Percentiles rank a stretch among this genome's conserved stretches.
Conservation (phyloP, 2,113 vertebrate genomes). For the Podocnemis expansa region DNA sequence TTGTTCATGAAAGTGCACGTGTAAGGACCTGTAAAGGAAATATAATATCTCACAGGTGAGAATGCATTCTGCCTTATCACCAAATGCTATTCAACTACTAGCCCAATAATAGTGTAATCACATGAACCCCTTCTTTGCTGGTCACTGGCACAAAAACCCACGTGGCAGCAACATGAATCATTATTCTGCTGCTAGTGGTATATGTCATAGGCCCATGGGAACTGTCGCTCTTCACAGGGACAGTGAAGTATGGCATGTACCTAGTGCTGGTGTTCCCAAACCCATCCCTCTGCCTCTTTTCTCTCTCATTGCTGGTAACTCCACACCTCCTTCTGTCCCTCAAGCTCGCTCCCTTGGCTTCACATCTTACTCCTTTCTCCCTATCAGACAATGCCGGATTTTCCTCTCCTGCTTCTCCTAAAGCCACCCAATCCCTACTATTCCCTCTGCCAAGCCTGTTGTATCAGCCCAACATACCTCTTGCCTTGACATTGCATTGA, state of each 20-base stretch:
- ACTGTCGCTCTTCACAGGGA: neutral
- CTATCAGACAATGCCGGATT: neutral
- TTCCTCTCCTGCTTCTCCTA: neutral
- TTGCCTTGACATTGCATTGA: neutral
- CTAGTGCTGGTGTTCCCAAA: neutral
- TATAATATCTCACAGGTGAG: neutral
- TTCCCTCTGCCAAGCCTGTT: neutral
- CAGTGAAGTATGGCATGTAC: neutral
- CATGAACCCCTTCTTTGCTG: neutral
- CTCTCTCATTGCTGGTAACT: neutral
- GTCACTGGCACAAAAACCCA: neutral
- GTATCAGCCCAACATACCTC: neutral
- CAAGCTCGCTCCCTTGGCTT: neutral
- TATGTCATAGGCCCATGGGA: neutral
- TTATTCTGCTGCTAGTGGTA: neutral
- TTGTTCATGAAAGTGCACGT: conserved; percentile 42
- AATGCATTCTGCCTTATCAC: accelerated
- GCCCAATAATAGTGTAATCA: neutral
- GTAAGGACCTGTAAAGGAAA: conserved; percentile 71
- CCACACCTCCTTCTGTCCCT: neutral
- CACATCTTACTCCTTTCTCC: neutral
- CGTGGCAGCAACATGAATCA: neutral
- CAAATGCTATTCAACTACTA: neutral
- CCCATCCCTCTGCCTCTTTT: neutral
- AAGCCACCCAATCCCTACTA: neutral